Evolutionary conservation across 2,888 invertebrate genomes (phyloP), one percentile per base, ranked within the genome.

Genomic region (Parasteatoda lunata): DNA sequence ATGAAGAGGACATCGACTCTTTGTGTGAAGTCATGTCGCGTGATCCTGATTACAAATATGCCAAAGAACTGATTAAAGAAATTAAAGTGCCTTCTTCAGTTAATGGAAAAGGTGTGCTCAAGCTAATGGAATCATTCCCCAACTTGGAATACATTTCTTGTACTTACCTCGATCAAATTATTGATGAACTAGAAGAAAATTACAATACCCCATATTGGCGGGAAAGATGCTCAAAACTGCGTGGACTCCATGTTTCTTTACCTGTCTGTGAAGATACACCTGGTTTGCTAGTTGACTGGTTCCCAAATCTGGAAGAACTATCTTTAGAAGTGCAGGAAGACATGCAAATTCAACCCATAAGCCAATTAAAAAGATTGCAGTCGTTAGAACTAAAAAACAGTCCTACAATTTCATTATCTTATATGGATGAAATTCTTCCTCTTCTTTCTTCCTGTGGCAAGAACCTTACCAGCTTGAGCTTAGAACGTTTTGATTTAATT

Each of bases 401-500:
- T 59, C 88, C 89, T 0, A 89, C 83, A 13, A 65, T 88, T 65
- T 85, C 90, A 4, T 77, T 89, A 8, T 89, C 89, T 13, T 90
- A 85, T 71, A 77, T 81, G 45, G 84, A 88, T 30, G 89, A 90
- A 47, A 84, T 90, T 5, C 76, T 89, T 54, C 89, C 90, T n/a
- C 70, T 90, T 8, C 84, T 90, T 30, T 66, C 86, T 13, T 30
- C 71, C 7, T 88, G 79, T 77, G 90, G 90, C 54, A 79, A 87
- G 9, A 88, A 87, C 54, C 84, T 90, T 54, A 59, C 84, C 49
- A 84, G 81, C 9, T 75, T 90, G 64, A 83, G 87, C 68, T 81
- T 90, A 66, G 89, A 89, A 78, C 80, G 89, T 49, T 90, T 90
- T 70, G 90, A 90, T 72, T 80, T 90, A 30, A 88, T 90, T 11